These are phyloP conservation scores for Troides aeacus DNA, from an alignment of 2,888 invertebrate genomes.

Conservation along the genomic window DNA sequence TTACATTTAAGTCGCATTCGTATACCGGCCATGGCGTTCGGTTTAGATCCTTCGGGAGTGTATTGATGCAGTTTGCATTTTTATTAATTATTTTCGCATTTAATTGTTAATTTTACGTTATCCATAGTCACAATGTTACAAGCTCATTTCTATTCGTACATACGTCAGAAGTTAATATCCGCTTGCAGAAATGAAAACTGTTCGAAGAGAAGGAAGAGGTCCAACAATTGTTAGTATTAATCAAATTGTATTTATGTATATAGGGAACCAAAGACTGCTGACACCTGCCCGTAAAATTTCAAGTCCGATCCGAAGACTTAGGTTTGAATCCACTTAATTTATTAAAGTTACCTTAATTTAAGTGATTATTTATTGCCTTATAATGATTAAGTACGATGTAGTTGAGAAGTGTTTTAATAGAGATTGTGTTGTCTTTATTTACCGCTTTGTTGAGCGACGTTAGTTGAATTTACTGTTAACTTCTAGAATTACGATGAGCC, in stretches of 20 bases:
- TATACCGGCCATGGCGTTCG: constrained; percentile 53
- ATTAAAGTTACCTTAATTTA: constrained; percentile 76
- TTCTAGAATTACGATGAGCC: constrained; percentile 58
- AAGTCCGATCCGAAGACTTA: constrained; percentile 53
- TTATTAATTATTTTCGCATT: constrained; percentile 15
- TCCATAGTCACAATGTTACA: constrained; percentile 34
- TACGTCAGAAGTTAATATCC: constrained; percentile 66
- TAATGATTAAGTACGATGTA: constrained; percentile 51
- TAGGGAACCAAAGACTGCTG: constrained; percentile 76
- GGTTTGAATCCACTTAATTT: constrained; percentile 63
- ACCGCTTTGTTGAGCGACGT: constrained; percentile 39
- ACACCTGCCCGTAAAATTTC: constrained; percentile 49
- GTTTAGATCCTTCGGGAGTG: constrained; percentile 63
- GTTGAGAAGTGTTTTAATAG: constrained; percentile 32
- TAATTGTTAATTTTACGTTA: constrained; percentile 25
- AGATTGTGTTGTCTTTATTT: constrained; percentile 25
- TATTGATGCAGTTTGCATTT: constrained; percentile 45
- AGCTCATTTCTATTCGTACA: constrained; percentile 34
- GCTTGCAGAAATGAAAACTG: constrained; percentile 66
- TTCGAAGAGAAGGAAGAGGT: constrained; percentile 69
- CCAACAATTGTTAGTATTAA: constrained; percentile 6
- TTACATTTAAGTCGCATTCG: constrained; percentile 36
- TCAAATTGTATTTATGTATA: constrained; percentile 55
- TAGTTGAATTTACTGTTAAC: constrained; percentile 44
- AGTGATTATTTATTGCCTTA: constrained; percentile 76